Percentiles rank a stretch among this genome's conserved stretches.
phyloP scores from a whole-genome alignment of 1,140 invertebrate genomes.

The Megalonaias nervosa region DNA sequence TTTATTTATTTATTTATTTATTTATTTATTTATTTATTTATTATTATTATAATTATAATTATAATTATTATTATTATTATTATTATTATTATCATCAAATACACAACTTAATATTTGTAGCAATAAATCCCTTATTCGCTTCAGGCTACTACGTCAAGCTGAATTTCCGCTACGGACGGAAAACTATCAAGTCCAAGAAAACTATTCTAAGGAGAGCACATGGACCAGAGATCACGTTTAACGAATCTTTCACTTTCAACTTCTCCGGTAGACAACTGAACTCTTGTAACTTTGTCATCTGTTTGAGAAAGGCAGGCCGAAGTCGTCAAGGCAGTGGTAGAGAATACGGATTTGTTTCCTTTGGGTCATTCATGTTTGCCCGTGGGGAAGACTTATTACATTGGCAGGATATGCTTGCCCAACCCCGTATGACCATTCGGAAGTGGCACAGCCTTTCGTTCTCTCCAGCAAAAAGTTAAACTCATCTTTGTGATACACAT shows the following conservation, averaged over 20 bases:
- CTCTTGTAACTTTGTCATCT: constrained; percentile 59
- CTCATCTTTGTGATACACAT: too few relatives aligned
- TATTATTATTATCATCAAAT: too few relatives aligned
- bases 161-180: constrained; percentile 62
- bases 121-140: constrained; percentile 20
- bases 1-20: too few relatives aligned
- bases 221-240: constrained; percentile 55
- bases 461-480: too few relatives aligned
- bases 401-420: constrained; percentile 69
- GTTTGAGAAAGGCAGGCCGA: constrained; percentile 52
- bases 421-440: constrained; percentile 50
- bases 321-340: constrained; percentile 37
- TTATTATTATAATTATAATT: too few relatives aligned
- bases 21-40: too few relatives aligned
- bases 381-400: constrained; percentile 67
- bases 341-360: constrained; percentile 58
- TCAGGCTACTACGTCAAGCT: constrained; percentile 63
- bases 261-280: constrained; percentile 61
- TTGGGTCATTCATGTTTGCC: constrained; percentile 70
- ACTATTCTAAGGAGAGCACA: constrained; percentile 44
- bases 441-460: constrained; percentile 47
- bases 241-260: constrained; percentile 67
- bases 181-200: constrained; percentile 64
- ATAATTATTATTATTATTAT: too few relatives aligned
- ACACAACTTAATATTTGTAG: neutral